Conservation (phyloP, 2,888 invertebrate genomes). For the Sarcophaga rosellei region DNA sequence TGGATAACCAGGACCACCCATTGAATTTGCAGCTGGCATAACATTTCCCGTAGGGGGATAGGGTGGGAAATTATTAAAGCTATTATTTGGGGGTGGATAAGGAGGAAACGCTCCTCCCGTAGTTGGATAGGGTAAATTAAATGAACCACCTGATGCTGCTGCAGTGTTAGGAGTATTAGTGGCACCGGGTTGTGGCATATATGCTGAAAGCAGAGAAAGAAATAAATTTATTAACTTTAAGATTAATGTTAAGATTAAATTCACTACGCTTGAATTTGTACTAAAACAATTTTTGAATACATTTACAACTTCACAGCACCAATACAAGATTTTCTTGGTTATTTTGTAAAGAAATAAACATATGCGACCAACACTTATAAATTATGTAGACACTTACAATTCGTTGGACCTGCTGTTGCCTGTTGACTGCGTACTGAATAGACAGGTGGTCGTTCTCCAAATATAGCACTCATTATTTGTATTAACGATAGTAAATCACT, state of each 20-base stretch:
- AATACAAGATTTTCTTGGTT: no score
- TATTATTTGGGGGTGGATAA: constrained; percentile 76
- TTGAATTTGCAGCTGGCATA: constrained; percentile 71
- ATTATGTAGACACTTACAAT: constrained; percentile 70
- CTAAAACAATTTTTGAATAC: no score
- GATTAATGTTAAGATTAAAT: no score
- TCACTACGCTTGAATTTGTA: no score
- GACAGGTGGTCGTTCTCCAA: constrained; percentile 98
- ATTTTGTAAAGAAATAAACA: no score
- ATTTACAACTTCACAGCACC: no score
- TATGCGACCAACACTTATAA: no score
- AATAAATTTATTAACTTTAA: background rate
- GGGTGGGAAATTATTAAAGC: constrained; percentile 81
- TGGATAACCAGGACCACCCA: constrained; percentile 82
- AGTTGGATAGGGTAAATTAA: constrained; percentile 82
- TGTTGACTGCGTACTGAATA: constrained; percentile 86
- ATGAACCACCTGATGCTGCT: constrained; percentile 73
- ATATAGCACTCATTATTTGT: constrained; percentile 94
- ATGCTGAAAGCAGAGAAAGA: constrained; percentile 75
- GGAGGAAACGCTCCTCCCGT: constrained; percentile 81
- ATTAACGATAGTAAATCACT: constrained; percentile 95
- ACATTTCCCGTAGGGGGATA: constrained; percentile 71
- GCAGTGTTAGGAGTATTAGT: constrained; percentile 73
- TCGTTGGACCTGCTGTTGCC: constrained; percentile 82
- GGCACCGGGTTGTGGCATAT: constrained; percentile 81